Conservation (phyloP, 2,888 invertebrate genomes). For the Ochropleura leucogaster region DNA sequence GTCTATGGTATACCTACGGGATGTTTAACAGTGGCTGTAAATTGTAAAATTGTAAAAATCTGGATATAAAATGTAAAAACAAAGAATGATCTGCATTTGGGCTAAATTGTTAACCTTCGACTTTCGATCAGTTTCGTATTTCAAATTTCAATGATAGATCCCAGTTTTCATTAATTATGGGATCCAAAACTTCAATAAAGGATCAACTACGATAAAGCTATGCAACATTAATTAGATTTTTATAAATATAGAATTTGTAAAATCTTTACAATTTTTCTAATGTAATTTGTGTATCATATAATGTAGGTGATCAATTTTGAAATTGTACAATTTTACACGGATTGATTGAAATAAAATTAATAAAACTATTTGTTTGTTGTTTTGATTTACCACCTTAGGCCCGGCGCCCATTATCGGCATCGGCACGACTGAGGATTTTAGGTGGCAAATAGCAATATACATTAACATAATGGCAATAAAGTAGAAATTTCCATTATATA, state of each 20-base stretch:
- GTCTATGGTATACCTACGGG: not conserved
- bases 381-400: not conserved
- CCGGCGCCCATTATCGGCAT: too few relatives aligned
- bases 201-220: slow-evolving; percentile 28
- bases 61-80: not conserved
- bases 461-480: too few relatives aligned
- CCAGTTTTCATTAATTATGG: not conserved
- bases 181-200: not conserved
- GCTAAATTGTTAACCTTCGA: slow-evolving; percentile 14
- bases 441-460: too few relatives aligned
- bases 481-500: too few relatives aligned
- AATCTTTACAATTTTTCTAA: slow-evolving; percentile 68
- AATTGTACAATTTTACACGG: slow-evolving; percentile 88
- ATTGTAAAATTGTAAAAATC: not conserved
- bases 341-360: slow-evolving; percentile 75
- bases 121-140: slow-evolving; percentile 4
- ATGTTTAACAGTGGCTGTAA: slow-evolving; percentile 11
- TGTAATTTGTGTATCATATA: slow-evolving; percentile 70
- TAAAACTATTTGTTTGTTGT: slow-evolving; percentile 68
- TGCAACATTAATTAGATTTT: slow-evolving; percentile 60
- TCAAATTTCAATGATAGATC: not conserved
- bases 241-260: slow-evolving; percentile 65
- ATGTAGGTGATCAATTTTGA: slow-evolving; percentile 81
- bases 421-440: too few relatives aligned
- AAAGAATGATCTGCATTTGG: slow-evolving; percentile 2